phyloP scores from a whole-genome alignment of 1,140 invertebrate genomes.

The Physella acuta region DNA sequence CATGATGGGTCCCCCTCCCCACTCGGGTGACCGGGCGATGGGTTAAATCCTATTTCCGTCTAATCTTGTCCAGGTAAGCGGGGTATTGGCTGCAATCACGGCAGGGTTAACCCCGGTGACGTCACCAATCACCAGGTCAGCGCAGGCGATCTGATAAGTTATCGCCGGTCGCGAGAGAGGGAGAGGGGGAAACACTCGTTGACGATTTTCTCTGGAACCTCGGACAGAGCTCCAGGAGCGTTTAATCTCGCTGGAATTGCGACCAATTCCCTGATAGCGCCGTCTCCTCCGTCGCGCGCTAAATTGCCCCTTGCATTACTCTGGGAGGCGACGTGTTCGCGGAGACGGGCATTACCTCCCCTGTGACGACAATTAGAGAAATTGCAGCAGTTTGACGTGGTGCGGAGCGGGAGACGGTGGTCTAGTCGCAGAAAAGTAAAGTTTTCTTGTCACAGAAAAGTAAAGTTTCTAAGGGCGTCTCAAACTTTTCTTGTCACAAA shows the following conservation, averaged over 20 bases:
- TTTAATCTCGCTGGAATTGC: not conserved
- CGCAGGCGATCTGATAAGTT: not conserved
- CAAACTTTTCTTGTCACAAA: too few relatives aligned
- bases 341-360: too few relatives aligned
- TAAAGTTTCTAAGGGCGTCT: too few relatives aligned
- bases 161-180: not conserved
- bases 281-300: not conserved
- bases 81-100: not conserved
- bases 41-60: not conserved
- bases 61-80: constrained; percentile 1
- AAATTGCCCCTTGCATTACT: not conserved
- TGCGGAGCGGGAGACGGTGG: too few relatives aligned
- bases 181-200: not conserved
- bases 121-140: not conserved
- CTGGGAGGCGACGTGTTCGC: not conserved
- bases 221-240: not conserved
- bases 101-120: not conserved
- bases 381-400: too few relatives aligned
- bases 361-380: too few relatives aligned
- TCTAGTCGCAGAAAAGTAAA: too few relatives aligned
- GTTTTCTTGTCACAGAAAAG: too few relatives aligned
- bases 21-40: too few relatives aligned
- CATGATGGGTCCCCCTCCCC: too few relatives aligned
- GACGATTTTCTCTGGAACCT: not conserved
- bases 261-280: not conserved